Base-by-base conservation (phyloP, 1,140 invertebrate species). In the Solen grandis region DNA sequence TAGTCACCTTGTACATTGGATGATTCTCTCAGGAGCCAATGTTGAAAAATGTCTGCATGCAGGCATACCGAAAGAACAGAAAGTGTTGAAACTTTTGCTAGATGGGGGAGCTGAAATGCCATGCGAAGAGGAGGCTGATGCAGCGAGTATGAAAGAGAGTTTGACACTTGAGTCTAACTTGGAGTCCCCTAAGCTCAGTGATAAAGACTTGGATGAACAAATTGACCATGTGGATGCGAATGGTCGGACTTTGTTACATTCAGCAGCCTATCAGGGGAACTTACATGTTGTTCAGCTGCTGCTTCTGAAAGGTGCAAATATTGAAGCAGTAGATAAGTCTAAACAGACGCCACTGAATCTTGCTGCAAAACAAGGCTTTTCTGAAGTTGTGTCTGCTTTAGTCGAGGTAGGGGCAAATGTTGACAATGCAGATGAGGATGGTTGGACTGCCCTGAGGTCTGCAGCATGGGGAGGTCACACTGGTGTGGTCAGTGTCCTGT, bases 381-480 rank as follows among this genome's bases (percentile, higher is more conserved):
- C 89, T 78, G 90, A 92, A 74, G 92, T 94, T 59, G 90, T 93
- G 0, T 80, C 85, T 29, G 78, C 86, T 2, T 83, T 93, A 16
- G 69, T 93, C 4, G 85, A 86, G 52, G 86, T 89, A 19, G 84
- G 87, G 27, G 92, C 91, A 13, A 78, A 89, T 54, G 85, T 91
- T 41, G 90, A 93, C 66, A 90, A 92, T 77, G 88, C 90, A 27
- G 92, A 93, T 82, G 87, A 88, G 78, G 93, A 93, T 68, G 90
- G 93, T 0, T 94, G 93, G 93, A 93, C 93, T 14, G 92, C 93
- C 1, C 83, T 94, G 31, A 75, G 93, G 54, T 93, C 93, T 13
- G 96, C 97, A 29, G 96, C 97, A 38, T 98, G 97, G 97, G 97
- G 96, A 76, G 97, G 97, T 22, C 97, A 98, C 88, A 96, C 93